Evolutionary conservation across 2,888 invertebrate genomes (phyloP).

Genomic region (Nemotelus pantherinus): DNA sequence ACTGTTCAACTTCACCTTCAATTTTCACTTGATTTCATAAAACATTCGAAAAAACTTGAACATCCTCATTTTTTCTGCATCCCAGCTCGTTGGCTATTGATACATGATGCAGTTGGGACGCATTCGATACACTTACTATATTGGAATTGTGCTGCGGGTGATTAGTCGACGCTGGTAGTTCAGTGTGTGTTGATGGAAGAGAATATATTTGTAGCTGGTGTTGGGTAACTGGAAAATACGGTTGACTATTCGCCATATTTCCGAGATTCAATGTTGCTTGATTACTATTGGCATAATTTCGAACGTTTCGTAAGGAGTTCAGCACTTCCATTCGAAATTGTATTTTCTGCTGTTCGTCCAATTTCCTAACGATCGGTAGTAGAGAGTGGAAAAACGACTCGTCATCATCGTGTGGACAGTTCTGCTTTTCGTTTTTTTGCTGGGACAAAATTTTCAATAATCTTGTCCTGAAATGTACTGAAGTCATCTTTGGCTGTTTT

Average conservation of each 20-base stretch:
- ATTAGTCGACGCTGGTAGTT: neutral
- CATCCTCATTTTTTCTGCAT: slow-evolving; percentile 14
- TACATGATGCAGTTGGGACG: slow-evolving; percentile 12
- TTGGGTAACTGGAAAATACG: slow-evolving; percentile 15
- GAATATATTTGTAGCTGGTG: slow-evolving; percentile 30
- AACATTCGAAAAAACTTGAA: slow-evolving; percentile 30
- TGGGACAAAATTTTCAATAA: slow-evolving; percentile 13
- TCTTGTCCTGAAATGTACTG: slow-evolving; percentile 15
- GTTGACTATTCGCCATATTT: neutral
- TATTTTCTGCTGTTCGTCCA: slow-evolving; percentile 29
- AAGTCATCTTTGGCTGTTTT: neutral
- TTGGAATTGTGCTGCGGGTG: slow-evolving; percentile 9
- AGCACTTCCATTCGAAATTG: slow-evolving; percentile 37
- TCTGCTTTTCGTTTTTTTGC: slow-evolving; percentile 12
- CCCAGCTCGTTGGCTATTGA: neutral
- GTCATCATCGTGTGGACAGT: slow-evolving; percentile 21
- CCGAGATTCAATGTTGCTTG: neutral
- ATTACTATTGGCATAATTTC: neutral
- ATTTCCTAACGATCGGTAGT: slow-evolving; percentile 15
- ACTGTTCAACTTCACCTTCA: neutral
- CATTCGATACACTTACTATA: slow-evolving; percentile 15
- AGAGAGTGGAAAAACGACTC: slow-evolving; percentile 28
- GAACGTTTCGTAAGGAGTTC: slow-evolving; percentile 8
- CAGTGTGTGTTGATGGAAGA: slow-evolving; percentile 8
- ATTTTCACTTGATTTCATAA: slow-evolving; percentile 7